Percentiles rank a stretch among this genome's conserved stretches.
phyloP scores from a whole-genome alignment of 2,797 vertebrate species.

The Melanogrammus aeglefinus region DNA sequence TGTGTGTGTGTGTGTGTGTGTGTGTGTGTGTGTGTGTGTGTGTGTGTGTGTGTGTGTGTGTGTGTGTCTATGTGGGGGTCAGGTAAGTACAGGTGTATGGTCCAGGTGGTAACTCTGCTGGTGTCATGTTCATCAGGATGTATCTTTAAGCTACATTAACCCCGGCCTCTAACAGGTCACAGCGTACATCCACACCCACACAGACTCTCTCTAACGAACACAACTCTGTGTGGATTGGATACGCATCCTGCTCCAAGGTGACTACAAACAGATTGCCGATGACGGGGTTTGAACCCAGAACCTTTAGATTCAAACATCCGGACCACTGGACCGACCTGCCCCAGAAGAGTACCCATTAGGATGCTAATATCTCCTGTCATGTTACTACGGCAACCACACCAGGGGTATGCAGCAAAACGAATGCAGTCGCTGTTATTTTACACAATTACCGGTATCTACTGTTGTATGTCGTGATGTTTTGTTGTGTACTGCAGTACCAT shows the following conservation, averaged over 20 bases:
- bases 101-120: slow-evolving; percentile 6
- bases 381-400: neutral
- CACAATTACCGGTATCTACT: neutral
- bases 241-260: neutral
- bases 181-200: neutral
- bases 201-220: neutral
- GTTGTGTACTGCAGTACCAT: neutral
- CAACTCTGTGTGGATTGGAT: neutral
- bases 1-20: neutral
- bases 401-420: neutral
- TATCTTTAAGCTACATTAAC: neutral
- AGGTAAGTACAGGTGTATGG: neutral
- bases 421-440: neutral
- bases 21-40: neutral
- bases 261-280: neutral
- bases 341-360: neutral
- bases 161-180: neutral
- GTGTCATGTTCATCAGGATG: slow-evolving; percentile 6
- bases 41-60: neutral
- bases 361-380: neutral
- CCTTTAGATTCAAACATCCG: neutral
- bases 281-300: neutral
- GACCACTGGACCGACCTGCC: neutral
- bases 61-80: neutral
- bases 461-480: neutral